Base-by-base conservation (phyloP, 2,113 vertebrate species). In the Phaetusa simplex region DNA sequence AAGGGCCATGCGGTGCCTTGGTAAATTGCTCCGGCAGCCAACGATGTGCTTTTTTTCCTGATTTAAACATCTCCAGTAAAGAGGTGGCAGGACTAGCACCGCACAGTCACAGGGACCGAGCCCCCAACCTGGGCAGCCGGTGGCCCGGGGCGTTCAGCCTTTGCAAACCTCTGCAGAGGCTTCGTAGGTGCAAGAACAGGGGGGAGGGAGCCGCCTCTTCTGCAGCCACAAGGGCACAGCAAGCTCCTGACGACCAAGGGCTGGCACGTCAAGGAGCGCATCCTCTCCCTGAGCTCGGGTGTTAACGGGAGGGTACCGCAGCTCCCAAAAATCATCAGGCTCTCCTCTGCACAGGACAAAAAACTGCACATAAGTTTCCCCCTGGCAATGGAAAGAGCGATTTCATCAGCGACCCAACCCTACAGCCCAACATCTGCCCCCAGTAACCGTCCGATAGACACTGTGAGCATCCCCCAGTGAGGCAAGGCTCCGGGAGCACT, bases 21-120 rank as follows among this genome's bases (percentile, higher is more conserved):
- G 94, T 36, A 74, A 94, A 96, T 67, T n/a, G 62, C 88, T 95
- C 97, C 93, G 82, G 94, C 96, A 92, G 95, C 92, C 55, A 89
- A 38, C 21, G 4, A 45, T 43, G 29, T 2, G 52, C 62, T 42
- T 1, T 0, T n/a, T 58, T 30, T 36, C 69, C 52, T 16, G 1
- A 4, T 6, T 59, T 22, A 36, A 69, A 61, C 6, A 0, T 9
- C 70, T 36, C 42, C 42, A 10, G 40, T 14, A 10, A 14, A 18
- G 9, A 27, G 55, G 26, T 4, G 3, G 66, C 30, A 53, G 64
- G 38, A 36, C 36, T 3, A 12, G 38, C 21, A 26, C 20, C 40
- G 11, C 8, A 3, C 23, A 1, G 45, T 36, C 14, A 2, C 2
- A 1, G 23, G 58, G 49, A 40, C 34, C 1, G 2, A 53, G 47